Evolutionary conservation across 1,140 invertebrate species (phyloP).

Genomic region (Sminthurinus signatus): DNA sequence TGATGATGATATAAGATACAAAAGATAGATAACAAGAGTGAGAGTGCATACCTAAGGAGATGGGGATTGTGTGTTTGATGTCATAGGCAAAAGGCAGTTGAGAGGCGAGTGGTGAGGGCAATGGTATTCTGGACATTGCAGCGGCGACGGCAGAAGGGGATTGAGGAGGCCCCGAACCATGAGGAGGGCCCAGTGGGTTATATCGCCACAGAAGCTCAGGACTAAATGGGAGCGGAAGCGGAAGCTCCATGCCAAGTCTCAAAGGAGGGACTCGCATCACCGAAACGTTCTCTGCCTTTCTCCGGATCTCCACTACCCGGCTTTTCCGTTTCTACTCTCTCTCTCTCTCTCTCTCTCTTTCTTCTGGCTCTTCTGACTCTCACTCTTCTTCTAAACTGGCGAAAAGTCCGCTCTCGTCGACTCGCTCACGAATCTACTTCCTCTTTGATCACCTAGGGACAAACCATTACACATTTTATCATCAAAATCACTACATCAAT

Average conservation of each 20-base stretch:
- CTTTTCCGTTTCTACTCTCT: conserved; percentile 25
- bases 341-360: conserved; percentile 17
- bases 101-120: conserved; percentile 42
- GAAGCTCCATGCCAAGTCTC: conserved; percentile 53
- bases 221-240: conserved; percentile 61
- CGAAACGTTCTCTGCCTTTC: conserved; percentile 34
- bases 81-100: conserved; percentile 52
- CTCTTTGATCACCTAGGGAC: conserved; percentile 28
- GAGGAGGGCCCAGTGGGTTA: conserved; percentile 59
- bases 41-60: conserved; percentile 55
- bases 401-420: conserved; percentile 2
- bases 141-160: conserved; percentile 48
- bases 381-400: not conserved
- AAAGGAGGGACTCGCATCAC: conserved; percentile 48
- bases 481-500: conserved; percentile 16
- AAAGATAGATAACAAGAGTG: no score
- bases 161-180: conserved; percentile 33
- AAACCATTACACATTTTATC: conserved; percentile 28
- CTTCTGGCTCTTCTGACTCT: not conserved
- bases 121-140: conserved; percentile 48
- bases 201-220: conserved; percentile 78
- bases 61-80: conserved; percentile 75
- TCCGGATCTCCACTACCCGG: conserved; percentile 27
- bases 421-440: conserved; percentile 20
- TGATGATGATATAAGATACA: no score